phyloP scores from a whole-genome alignment of 2,113 vertebrate genomes.

The Rhinogobius similis region DNA sequence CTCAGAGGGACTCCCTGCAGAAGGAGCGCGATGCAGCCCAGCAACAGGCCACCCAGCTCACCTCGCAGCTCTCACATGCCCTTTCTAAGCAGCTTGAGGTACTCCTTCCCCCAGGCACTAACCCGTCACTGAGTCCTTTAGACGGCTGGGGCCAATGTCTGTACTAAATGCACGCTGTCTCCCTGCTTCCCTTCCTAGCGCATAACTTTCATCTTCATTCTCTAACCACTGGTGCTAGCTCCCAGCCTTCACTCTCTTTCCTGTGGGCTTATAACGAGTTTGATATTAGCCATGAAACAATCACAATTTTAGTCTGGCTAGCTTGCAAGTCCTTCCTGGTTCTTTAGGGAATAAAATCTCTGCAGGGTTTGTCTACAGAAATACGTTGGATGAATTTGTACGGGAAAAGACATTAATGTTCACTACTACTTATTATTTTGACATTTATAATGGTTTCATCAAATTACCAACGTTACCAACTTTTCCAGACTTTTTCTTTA shows the following conservation, averaged over 20 bases:
- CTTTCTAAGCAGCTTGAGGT: conserved; percentile 86
- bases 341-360: neutral
- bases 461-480: no score
- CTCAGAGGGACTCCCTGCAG: conserved; percentile 69
- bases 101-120: conserved; percentile 72
- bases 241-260: conserved; percentile 52
- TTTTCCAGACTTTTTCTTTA: no score
- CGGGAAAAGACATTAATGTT: neutral
- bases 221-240: conserved; percentile 50
- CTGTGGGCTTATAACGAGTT: conserved; percentile 72
- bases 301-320: neutral
- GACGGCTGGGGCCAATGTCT: conserved; percentile 52
- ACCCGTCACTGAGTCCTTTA: conserved; percentile 55
- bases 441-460: no score
- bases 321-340: neutral
- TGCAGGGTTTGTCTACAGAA: neutral
- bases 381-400: neutral
- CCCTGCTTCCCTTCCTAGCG: conserved; percentile 28
- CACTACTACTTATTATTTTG: no score
- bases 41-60: conserved; percentile 81
- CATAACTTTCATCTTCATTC: conserved; percentile 61
- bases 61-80: conserved; percentile 83
- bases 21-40: conserved; percentile 81
- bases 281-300: conserved; percentile 8
- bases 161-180: conserved; percentile 66